Percentiles rank a stretch among this genome's conserved stretches.
Evolutionary conservation across 1,140 invertebrate genomes (phyloP).

Genomic region (Mya arenaria): DNA sequence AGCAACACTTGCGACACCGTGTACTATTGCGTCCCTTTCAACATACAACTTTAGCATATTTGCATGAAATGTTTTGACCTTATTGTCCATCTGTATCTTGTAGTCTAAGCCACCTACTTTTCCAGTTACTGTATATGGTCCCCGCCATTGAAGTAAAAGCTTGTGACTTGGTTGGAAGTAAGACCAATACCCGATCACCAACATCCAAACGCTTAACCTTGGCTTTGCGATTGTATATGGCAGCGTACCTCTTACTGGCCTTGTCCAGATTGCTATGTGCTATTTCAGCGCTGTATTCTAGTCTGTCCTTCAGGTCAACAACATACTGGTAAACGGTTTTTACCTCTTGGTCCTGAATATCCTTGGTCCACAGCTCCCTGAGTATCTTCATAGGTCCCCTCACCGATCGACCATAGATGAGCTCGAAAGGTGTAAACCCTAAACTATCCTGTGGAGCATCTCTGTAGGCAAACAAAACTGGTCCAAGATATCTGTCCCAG

Average conservation of each 20-base stretch:
- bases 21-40: too few relatives aligned
- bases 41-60: too few relatives aligned
- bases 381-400: constrained; percentile 65
- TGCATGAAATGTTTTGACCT: too few relatives aligned
- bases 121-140: too few relatives aligned
- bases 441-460: constrained; percentile 55
- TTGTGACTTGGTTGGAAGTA: too few relatives aligned
- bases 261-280: constrained; percentile 25
- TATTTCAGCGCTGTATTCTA: constrained; percentile 49
- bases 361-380: constrained; percentile 63
- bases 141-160: too few relatives aligned
- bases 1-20: too few relatives aligned
- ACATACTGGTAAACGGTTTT: constrained; percentile 66
- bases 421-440: constrained; percentile 70
- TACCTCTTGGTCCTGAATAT: constrained; percentile 46
- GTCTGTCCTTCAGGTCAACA: constrained; percentile 42
- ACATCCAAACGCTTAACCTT: constrained; percentile 17
- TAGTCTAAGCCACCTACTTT: too few relatives aligned
- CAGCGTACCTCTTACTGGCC: not conserved
- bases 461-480: constrained; percentile 59
- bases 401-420: constrained; percentile 68
- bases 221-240: constrained; percentile 36
- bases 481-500: constrained; percentile 60
- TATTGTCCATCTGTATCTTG: too few relatives aligned
- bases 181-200: constrained; percentile 55